These are phyloP conservation scores for Arrhopalites spinosus DNA, from an alignment of 2,888 invertebrate species.

Conservation along the genomic window DNA sequence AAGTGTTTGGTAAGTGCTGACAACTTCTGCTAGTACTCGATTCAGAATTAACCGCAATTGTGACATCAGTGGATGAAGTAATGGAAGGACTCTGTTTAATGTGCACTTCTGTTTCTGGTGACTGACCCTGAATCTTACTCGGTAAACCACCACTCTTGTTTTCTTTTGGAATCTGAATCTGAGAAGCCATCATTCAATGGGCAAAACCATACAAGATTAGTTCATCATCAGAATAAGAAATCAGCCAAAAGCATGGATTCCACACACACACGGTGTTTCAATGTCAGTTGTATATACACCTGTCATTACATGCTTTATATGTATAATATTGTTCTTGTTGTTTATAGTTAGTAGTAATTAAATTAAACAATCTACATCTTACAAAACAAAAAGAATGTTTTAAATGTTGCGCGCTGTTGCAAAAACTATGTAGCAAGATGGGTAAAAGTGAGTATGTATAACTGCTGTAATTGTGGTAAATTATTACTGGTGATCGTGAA, in stretches of 20 bases:
- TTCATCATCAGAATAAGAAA: slow-evolving; percentile 3
- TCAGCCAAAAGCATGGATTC: not conserved
- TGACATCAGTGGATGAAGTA: slow-evolving; percentile 27
- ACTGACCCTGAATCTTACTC: slow-evolving; percentile 40
- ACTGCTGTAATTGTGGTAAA: no score
- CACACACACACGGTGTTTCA: not conserved
- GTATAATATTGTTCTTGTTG: no score
- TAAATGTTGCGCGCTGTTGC: no score
- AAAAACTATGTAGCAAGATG: no score
- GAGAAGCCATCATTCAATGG: slow-evolving; percentile 27
- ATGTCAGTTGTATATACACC: no score
- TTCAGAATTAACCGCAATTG: slow-evolving; percentile 24
- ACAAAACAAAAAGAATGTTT: no score
- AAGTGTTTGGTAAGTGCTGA: slow-evolving; percentile 6
- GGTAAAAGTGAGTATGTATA: no score
- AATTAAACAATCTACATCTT: no score
- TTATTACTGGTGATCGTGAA: no score
- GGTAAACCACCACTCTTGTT: slow-evolving; percentile 46
- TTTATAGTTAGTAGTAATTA: no score
- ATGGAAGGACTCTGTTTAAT: slow-evolving; percentile 41
- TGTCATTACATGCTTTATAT: no score
- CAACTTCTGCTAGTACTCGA: slow-evolving; percentile 27
- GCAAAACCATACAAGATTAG: slow-evolving; percentile 33
- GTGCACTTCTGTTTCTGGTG: slow-evolving; percentile 38
- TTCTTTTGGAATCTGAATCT: slow-evolving; percentile 56